phyloP scores from a whole-genome alignment of 1,140 invertebrate genomes.

The Latrodectus geometricus region DNA sequence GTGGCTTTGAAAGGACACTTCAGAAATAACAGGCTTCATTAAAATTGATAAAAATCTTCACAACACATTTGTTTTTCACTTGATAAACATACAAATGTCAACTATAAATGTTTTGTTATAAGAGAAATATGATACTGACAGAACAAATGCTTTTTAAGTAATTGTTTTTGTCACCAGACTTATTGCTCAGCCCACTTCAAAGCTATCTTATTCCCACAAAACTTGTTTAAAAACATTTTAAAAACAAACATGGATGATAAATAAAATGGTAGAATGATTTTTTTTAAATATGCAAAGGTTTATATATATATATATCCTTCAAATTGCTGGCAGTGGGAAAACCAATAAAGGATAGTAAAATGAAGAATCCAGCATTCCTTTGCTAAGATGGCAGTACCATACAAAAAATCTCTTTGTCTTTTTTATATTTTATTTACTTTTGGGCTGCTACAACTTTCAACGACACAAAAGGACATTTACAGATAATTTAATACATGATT shows the following conservation, averaged over 20 bases:
- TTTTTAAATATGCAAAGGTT: not conserved
- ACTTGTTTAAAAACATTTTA: conserved; percentile 17
- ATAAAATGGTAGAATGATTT: not conserved
- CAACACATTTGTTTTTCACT: conserved; percentile 43
- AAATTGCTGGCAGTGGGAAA: conserved; percentile 57
- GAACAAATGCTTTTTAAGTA: conserved; percentile 29
- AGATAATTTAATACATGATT: conserved; percentile 61
- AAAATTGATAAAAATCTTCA: conserved; percentile 48
- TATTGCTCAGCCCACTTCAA: conserved; percentile 51
- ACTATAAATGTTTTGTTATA: conserved; percentile 56
- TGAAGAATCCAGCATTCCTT: conserved; percentile 40
- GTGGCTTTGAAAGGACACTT: conserved; percentile 58
- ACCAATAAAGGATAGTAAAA: conserved; percentile 51
- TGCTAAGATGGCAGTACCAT: conserved; percentile 61
- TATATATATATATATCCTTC: conserved; percentile 17
- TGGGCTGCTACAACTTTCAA: conserved; percentile 53
- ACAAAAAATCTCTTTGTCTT: conserved; percentile 6
- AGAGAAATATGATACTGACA: not conserved
- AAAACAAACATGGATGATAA: conserved; percentile 13
- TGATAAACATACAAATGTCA: conserved; percentile 29
- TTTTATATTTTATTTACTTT: conserved; percentile 3
- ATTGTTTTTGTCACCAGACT: conserved; percentile 37
- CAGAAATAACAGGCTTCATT: conserved; percentile 47
- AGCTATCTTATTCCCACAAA: conserved; percentile 57
- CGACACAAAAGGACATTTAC: conserved; percentile 57